Conservation (phyloP, 1,140 invertebrate species). For the Caenorhabditis latens region DNA sequence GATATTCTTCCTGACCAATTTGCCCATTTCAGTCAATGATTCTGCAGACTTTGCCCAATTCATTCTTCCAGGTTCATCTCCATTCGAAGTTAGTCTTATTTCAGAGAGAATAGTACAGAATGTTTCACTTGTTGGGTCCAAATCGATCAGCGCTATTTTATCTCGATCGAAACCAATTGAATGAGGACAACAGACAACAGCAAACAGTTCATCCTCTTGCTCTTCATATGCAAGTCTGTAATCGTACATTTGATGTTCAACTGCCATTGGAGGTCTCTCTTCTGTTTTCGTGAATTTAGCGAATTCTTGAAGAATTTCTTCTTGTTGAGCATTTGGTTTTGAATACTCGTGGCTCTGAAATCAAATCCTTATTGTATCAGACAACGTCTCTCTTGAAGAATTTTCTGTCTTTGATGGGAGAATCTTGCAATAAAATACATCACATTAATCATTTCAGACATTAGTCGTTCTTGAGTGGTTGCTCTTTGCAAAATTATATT, state of each 20-base stretch:
- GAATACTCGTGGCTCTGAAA: slow-evolving; percentile 41
- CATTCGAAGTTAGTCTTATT: slow-evolving; percentile 12
- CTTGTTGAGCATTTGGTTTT: slow-evolving; percentile 22
- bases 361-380: background rate
- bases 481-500: too few relatives aligned
- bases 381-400: too few relatives aligned
- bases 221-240: slow-evolving; percentile 15
- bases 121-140: slow-evolving; percentile 15
- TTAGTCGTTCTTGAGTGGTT: too few relatives aligned
- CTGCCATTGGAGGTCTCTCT: slow-evolving; percentile 31
- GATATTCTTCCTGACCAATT: slow-evolving; percentile 43
- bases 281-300: background rate
- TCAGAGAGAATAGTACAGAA: slow-evolving; percentile 13
- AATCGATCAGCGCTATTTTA: background rate
- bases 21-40: slow-evolving; percentile 36
- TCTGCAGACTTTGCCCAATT: slow-evolving; percentile 57
- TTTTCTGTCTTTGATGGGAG: too few relatives aligned
- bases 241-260: slow-evolving; percentile 38
- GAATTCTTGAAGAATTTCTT: slow-evolving; percentile 27
- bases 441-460: too few relatives aligned
- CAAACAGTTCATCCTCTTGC: slow-evolving; percentile 20
- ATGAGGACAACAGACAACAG: slow-evolving; percentile 16
- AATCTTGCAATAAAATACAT: too few relatives aligned
- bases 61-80: slow-evolving; percentile 60
- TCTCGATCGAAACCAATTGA: slow-evolving; percentile 9